Conservation (phyloP, 2,888 invertebrate species). For the Melanophora roralis region DNA sequence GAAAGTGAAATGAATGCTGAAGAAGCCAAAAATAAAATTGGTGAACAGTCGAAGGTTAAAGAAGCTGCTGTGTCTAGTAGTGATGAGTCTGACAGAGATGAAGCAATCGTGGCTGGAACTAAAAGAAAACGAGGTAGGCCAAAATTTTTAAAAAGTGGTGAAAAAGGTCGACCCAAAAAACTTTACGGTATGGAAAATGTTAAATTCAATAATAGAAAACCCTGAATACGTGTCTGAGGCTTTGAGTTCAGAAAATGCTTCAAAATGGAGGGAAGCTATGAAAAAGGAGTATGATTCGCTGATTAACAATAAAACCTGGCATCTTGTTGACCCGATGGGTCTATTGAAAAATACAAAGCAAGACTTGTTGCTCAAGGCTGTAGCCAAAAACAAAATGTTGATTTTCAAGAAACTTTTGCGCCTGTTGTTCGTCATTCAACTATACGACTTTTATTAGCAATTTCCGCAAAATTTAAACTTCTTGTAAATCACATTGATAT, state of each 20-base stretch:
- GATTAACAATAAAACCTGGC: slow-evolving; percentile 63
- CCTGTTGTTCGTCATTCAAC: too few relatives aligned
- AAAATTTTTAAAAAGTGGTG: neutral
- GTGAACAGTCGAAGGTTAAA: neutral
- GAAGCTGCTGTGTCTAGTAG: neutral
- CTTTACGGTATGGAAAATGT: slow-evolving; percentile 16
- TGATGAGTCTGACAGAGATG: neutral
- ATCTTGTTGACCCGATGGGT: slow-evolving; percentile 49
- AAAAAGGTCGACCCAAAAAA: slow-evolving; percentile 35
- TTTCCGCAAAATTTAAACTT: neutral
- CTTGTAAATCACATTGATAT: slow-evolving; percentile 39
- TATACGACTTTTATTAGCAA: neutral
- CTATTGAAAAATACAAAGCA: slow-evolving; percentile 48
- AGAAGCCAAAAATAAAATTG: neutral
- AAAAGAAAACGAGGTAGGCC: slow-evolving; percentile 5
- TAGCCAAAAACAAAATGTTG: slow-evolving; percentile 35
- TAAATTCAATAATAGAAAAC: slow-evolving; percentile 46
- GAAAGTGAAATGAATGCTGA: neutral
- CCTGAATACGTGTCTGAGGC: slow-evolving; percentile 35
- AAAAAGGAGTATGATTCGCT: slow-evolving; percentile 60
- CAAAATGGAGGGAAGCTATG: slow-evolving; percentile 64
- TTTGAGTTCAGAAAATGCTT: slow-evolving; percentile 31
- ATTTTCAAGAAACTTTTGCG: too few relatives aligned
- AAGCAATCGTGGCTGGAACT: neutral
- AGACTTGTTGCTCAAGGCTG: slow-evolving; percentile 35